These are phyloP conservation scores for Catharus fuscescens DNA, from an alignment of 2,113 vertebrate species.

Conservation along the genomic window DNA sequence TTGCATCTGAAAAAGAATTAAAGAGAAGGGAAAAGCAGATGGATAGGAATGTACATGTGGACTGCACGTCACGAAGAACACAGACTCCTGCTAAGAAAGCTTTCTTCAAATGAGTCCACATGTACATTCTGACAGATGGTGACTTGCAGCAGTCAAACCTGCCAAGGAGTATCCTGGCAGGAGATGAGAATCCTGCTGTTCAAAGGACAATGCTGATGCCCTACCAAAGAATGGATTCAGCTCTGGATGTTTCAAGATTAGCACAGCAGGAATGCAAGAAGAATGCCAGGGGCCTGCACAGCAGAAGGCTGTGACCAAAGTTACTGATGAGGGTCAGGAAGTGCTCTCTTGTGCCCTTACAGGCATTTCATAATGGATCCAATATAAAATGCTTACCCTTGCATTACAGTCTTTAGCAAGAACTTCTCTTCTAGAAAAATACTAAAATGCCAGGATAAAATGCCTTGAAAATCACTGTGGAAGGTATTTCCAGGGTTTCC, in stretches of 20 bases:
- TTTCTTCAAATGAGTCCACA: slow-evolving; percentile 58
- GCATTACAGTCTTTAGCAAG: background rate
- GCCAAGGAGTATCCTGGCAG: background rate
- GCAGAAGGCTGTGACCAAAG: background rate
- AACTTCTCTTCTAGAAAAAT: background rate
- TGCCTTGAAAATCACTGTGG: background rate
- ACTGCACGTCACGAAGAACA: background rate
- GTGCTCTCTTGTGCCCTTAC: background rate
- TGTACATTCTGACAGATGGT: slow-evolving; percentile 45
- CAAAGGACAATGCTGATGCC: background rate
- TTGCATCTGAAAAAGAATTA: slow-evolving; percentile 72
- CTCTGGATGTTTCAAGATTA: background rate
- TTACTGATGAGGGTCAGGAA: background rate
- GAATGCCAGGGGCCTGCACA: background rate
- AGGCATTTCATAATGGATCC: background rate
- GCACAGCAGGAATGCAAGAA: background rate
- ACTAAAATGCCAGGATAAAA: background rate
- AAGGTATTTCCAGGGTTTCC: background rate
- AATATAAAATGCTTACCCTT: background rate
- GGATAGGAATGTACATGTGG: slow-evolving; percentile 61
- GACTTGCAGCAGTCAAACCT: background rate
- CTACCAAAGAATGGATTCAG: background rate
- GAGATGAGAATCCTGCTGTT: slow-evolving; percentile 9
- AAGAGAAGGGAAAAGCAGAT: slow-evolving; percentile 65
- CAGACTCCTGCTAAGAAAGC: background rate